Conservation (phyloP, 1,140 invertebrate genomes). For the Eumeta japonica region DNA sequence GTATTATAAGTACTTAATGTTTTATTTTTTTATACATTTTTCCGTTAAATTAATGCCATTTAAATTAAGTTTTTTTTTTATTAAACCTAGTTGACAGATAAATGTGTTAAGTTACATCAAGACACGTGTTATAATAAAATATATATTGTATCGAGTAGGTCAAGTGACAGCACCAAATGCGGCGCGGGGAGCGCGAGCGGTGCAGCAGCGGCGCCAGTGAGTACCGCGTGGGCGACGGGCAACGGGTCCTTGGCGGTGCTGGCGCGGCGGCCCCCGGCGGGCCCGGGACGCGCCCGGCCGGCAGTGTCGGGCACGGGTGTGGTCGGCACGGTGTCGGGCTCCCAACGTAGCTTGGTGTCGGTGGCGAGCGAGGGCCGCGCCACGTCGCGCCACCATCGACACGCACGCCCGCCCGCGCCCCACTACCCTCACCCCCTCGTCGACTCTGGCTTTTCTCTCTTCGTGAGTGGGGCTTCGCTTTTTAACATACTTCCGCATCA, state of each 20-base stretch:
- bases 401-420: conserved; percentile 37
- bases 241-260: conserved; percentile 4
- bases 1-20: too few species aligned
- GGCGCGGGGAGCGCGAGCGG: conserved; percentile 21
- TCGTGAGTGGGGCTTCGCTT: conserved; percentile 58
- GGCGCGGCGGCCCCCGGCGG: conserved; percentile 13
- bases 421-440: conserved; percentile 26
- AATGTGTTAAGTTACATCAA: too few species aligned
- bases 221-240: conserved; percentile 33
- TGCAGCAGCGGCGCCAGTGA: conserved; percentile 41
- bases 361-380: conserved; percentile 51
- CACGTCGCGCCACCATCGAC: conserved; percentile 31
- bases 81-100: too few species aligned
- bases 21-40: too few species aligned
- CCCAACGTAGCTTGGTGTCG: conserved; percentile 45
- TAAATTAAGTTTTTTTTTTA: too few species aligned
- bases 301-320: conserved; percentile 24
- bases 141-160: too few species aligned
- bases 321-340: conserved; percentile 27
- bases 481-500: conserved; percentile 45
- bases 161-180: too few species aligned
- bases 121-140: too few species aligned
- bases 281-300: conserved; percentile 21
- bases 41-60: too few species aligned
- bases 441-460: conserved; percentile 51